A percentile compares a stretch with the other conserved stretches of the same genome.
Conservation (phyloP, 1,140 invertebrate genomes). For the Nebria ingens region DNA sequence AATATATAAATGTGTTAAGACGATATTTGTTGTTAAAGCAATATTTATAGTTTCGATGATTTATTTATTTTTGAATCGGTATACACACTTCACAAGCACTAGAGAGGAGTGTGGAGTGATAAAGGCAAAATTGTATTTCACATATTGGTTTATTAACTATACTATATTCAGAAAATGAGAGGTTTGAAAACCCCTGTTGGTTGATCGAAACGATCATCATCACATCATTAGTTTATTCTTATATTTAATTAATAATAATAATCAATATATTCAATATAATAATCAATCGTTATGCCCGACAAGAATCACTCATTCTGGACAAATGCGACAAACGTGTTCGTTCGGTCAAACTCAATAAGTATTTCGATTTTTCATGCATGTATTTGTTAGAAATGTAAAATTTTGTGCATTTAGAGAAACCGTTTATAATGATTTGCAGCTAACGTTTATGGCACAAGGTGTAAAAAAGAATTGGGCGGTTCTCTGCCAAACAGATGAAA, state of each 20-base stretch:
- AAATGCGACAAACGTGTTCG: neutral
- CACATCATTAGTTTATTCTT: conserved; percentile 38
- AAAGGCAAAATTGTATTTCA: conserved; percentile 26
- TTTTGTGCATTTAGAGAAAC: too few species aligned
- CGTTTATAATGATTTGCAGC: too few species aligned
- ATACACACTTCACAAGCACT: too few species aligned
- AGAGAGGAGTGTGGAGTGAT: too few species aligned
- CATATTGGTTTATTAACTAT: conserved; percentile 38
- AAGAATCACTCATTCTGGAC: conserved; percentile 9
- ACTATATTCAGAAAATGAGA: conserved; percentile 37
- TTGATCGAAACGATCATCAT: conserved; percentile 36
- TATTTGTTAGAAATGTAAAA: too few species aligned
- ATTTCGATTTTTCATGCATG: neutral
- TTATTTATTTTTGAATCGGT: too few species aligned
- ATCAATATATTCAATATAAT: conserved; percentile 30
- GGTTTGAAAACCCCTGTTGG: conserved; percentile 30
- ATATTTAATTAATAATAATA: conserved; percentile 36
- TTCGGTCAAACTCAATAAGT: neutral
- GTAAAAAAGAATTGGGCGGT: neutral
- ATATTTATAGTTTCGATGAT: too few species aligned
- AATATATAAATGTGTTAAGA: too few species aligned
- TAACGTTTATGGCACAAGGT: neutral
- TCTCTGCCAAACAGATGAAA: neutral
- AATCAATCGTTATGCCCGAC: conserved; percentile 20
- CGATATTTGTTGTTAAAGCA: too few species aligned